Evolutionary conservation across 2,797 vertebrate species (phyloP), one percentile per base, ranked within the genome.

Genomic region (Pristis pectinata): DNA sequence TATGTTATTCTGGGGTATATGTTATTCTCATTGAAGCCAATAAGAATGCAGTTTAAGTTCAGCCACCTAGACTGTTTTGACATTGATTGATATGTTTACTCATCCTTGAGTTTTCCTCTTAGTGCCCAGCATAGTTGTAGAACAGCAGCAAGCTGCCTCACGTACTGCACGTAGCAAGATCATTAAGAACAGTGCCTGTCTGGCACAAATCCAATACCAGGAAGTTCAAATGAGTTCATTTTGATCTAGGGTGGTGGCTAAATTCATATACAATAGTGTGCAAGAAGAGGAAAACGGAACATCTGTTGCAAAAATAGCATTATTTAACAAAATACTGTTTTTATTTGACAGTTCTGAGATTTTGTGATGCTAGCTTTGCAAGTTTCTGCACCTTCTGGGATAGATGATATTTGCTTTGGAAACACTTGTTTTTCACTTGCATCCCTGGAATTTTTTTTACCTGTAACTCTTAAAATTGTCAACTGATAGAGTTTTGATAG

Each of bases 101-200:
- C 96, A 96, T 97, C 96, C 95, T 94, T 94, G 95, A 96, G 95
- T 95, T 95, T 96, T 95, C 95, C 95, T 96, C 59, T 1, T 95
- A 95, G 96, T 95, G 93, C 2, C 79, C 82, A 95, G 96, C 95
- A 95, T 96, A 94, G 70, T 94, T 95, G 96, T 95, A 19, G 95
- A 96, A 96, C 95, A 96, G 96, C 95, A 95, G 96, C 95, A 97
- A 95, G 95, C 96, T 96, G 96, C 96, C 96, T 97, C 97, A 97
- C 97, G 97, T 96, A 95, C 97, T 95, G 97, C 97, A 98, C 97
- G 97, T 98, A 97, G 97, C 97, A 96, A 95, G 94, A 96, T 96
- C 97, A 97, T 97, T 97, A 97, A 98, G 44, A 97, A 97, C 95
- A 96, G 96, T 96, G 96, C 96, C 97, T 96, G 96, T 96, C 96